phyloP scores from a whole-genome alignment of 2,797 vertebrate genomes.

The Valencia hispanica region DNA sequence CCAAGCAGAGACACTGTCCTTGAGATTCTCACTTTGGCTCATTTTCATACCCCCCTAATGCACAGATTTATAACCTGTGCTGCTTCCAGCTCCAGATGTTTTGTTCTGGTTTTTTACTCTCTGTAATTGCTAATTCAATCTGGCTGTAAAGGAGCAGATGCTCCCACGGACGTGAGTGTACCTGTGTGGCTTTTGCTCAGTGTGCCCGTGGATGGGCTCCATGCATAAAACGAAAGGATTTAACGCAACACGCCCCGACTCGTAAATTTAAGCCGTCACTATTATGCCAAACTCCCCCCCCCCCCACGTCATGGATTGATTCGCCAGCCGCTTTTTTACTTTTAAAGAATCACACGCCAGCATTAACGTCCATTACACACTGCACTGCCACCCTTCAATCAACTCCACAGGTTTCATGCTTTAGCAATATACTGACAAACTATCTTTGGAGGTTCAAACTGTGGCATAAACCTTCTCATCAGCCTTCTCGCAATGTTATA shows the following conservation, averaged over 20 bases:
- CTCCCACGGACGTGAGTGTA: constrained; percentile 71
- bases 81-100: constrained; percentile 85
- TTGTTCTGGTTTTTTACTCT: constrained; percentile 80
- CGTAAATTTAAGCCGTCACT: constrained; percentile 73
- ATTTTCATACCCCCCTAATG: constrained; percentile 77
- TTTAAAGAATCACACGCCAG: constrained; percentile 45
- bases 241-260: constrained; percentile 62
- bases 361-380: constrained; percentile 69
- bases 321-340: constrained; percentile 42
- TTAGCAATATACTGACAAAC: constrained; percentile 50
- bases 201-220: constrained; percentile 32
- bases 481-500: constrained; percentile 28
- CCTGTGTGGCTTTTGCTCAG: constrained; percentile 63
- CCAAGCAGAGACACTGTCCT: constrained; percentile 78
- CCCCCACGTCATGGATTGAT: constrained; percentile 33
- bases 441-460: constrained; percentile 58
- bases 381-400: constrained; percentile 62
- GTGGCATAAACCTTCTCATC: constrained; percentile 63
- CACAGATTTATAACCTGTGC: constrained; percentile 80
- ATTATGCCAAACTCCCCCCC: constrained; percentile 61
- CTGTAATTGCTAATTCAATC: constrained; percentile 85
- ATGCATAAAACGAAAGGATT: constrained; percentile 69
- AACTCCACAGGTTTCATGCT: constrained; percentile 49
- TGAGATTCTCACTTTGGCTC: constrained; percentile 81
- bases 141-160: constrained; percentile 84